phyloP scores from a whole-genome alignment of 1,140 invertebrate species.

The Pachyrhynchus sulphureomaculatus region DNA sequence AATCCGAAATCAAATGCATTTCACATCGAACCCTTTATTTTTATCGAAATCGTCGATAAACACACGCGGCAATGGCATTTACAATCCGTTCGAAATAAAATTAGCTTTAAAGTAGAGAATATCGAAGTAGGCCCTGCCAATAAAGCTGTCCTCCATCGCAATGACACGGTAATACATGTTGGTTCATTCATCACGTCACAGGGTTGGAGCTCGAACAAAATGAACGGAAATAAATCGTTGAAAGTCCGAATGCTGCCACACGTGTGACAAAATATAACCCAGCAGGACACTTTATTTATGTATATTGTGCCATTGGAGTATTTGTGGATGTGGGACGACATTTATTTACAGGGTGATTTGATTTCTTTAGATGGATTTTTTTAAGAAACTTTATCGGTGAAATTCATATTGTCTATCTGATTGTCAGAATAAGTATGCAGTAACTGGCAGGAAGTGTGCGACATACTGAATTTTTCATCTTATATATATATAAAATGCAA shows the following conservation, averaged over 20 bases:
- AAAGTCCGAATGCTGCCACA: conserved; percentile 12
- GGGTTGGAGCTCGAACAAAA: conserved; percentile 19
- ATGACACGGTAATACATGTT: conserved; percentile 29
- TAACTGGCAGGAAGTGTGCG: no score
- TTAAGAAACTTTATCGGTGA: no score
- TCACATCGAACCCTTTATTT: neutral
- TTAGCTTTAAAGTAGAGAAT: conserved; percentile 24
- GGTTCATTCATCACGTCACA: conserved; percentile 28
- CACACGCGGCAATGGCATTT: conserved; percentile 21
- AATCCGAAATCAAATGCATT: no score
- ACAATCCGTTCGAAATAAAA: conserved; percentile 31
- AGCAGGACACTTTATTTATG: conserved; percentile 12
- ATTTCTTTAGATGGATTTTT: no score
- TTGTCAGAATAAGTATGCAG: no score
- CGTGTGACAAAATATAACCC: conserved; percentile 16
- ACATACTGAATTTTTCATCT: no score
- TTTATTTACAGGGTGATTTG: no score
- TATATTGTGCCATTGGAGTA: conserved; percentile 13
- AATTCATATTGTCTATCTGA: no score
- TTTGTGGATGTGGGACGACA: conserved; percentile 15
- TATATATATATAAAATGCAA: no score
- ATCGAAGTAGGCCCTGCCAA: conserved; percentile 25
- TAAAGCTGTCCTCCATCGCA: conserved; percentile 33
- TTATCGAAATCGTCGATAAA: conserved; percentile 13
- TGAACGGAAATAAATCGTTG: conserved; percentile 26